Evolutionary conservation across 2,888 invertebrate genomes (phyloP).

Genomic region (Cylloceria caligata): DNA sequence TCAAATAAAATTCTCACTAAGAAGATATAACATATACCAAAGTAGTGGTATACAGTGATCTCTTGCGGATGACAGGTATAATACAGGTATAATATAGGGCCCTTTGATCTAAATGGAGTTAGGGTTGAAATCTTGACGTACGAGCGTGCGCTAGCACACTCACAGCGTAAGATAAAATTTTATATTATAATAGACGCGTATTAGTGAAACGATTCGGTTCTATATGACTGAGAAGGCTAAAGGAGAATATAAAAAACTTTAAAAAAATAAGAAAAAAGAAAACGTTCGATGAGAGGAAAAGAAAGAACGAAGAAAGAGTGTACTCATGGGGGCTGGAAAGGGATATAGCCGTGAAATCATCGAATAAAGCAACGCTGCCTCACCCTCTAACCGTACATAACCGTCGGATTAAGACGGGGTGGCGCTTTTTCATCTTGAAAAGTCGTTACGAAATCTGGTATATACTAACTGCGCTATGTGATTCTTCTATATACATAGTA

Average conservation of each 20-base stretch:
- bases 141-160: conserved; percentile 38
- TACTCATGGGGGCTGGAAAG: conserved; percentile 57
- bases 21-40: conserved; percentile 8
- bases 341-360: conserved; percentile 73
- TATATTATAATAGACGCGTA: conserved; percentile 46
- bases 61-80: conserved; percentile 41
- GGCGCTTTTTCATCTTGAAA: conserved; percentile 69
- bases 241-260: too few species aligned
- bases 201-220: conserved; percentile 52
- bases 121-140: conserved; percentile 68
- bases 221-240: conserved; percentile 47
- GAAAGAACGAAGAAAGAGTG: conserved; percentile 62
- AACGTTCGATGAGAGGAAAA: conserved; percentile 58
- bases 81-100: conserved; percentile 54
- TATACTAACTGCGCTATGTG: conserved; percentile 15
- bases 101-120: conserved; percentile 50
- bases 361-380: conserved; percentile 64
- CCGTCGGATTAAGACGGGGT: conserved; percentile 74
- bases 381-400: conserved; percentile 65
- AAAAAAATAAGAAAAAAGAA: conserved; percentile 40
- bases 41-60: conserved; percentile 14
- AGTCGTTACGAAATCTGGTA: conserved; percentile 72
- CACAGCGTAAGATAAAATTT: conserved; percentile 31
- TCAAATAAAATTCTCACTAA: neutral
- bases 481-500: conserved; percentile 5